Conservation (phyloP, 2,888 invertebrate species). For the Heliconius erato region DNA sequence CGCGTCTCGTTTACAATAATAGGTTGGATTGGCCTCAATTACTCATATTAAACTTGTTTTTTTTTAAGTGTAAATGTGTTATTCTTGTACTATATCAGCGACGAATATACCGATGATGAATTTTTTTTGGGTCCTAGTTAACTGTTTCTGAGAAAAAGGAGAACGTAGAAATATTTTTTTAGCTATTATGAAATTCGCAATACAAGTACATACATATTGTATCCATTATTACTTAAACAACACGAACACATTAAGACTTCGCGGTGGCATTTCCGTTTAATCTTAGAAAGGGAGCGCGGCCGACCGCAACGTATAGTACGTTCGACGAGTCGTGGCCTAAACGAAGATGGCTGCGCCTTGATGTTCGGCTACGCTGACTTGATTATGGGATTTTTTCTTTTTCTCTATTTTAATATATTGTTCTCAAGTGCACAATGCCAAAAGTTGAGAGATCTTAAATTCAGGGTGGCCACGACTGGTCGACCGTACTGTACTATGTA, state of each 20-base stretch:
- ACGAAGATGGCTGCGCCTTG: no score
- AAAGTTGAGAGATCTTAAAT: neutral
- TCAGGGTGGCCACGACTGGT: neutral
- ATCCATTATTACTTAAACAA: neutral
- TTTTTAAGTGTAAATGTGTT: no score
- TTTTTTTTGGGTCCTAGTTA: no score
- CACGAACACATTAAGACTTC: slow-evolving; percentile 8
- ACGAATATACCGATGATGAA: no score
- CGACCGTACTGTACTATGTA: neutral
- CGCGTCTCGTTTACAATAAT: no score
- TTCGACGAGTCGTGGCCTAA: neutral
- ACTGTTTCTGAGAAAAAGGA: neutral
- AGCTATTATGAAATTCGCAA: neutral
- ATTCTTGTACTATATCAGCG: no score
- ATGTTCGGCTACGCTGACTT: no score
- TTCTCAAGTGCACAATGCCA: neutral
- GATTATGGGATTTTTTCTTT: no score
- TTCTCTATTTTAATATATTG: neutral
- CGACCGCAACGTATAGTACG: slow-evolving; percentile 12
- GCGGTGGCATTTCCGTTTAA: slow-evolving; percentile 28
- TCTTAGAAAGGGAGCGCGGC: slow-evolving; percentile 26
- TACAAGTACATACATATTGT: neutral
- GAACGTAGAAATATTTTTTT: neutral
- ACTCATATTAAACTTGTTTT: no score
- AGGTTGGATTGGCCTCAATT: no score